Evolutionary conservation across 2,888 invertebrate genomes (phyloP).

Genomic region (Margaritifera margaritifera): DNA sequence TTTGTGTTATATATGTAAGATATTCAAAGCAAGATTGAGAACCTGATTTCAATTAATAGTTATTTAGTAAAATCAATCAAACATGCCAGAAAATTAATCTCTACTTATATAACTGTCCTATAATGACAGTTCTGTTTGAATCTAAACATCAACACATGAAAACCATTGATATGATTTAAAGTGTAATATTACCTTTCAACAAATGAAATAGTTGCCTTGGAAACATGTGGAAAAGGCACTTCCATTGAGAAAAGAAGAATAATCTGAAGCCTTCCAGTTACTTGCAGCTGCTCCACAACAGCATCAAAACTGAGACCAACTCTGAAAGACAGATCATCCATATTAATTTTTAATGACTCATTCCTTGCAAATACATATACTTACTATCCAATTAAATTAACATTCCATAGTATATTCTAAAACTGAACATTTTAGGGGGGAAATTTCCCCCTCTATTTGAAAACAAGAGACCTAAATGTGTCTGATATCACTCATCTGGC

Average conservation of each 20-base stretch:
- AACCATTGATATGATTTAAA: constrained; percentile 1
- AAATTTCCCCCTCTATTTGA: no score
- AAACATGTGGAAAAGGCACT: constrained; percentile 76
- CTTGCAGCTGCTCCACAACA: constrained; percentile 75
- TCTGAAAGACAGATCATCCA: constrained; percentile 59
- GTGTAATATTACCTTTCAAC: constrained; percentile 71
- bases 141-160: not conserved
- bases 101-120: no score
- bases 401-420: no score
- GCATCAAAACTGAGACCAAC: constrained; percentile 75
- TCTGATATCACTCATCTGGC: no score
- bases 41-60: no score
- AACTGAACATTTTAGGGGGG: no score
- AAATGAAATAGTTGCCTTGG: constrained; percentile 75
- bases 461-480: no score
- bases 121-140: no score
- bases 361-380: no score
- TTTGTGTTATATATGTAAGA: not conserved
- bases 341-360: no score
- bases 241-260: constrained; percentile 74
- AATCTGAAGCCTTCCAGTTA: constrained; percentile 74
- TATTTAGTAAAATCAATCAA: not conserved
- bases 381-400: no score
- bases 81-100: not conserved
- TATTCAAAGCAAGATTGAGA: not conserved